Evolutionary conservation across 2,888 invertebrate species (phyloP).

Genomic region (Pristionchus arcanus): DNA sequence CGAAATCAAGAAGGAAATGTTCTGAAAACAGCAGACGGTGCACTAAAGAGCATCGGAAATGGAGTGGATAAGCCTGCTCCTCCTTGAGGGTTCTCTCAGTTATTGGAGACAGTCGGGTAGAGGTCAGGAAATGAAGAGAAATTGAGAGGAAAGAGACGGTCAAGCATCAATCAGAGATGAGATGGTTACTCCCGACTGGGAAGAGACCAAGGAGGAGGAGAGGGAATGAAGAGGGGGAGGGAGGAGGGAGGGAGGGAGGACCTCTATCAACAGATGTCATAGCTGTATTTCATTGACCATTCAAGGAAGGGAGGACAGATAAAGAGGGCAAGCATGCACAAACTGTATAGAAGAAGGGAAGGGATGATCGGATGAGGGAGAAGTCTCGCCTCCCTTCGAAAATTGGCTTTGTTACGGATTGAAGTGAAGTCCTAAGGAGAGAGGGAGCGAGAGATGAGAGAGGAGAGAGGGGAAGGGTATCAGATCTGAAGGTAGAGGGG

Average conservation of each 20-base stretch:
- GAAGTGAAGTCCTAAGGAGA: slow-evolving; percentile 42
- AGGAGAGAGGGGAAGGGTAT: slow-evolving; percentile 17
- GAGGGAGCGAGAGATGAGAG: not conserved
- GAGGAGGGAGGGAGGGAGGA: not conserved
- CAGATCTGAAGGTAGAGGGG: slow-evolving; percentile 7
- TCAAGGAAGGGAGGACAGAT: not conserved
- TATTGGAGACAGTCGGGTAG: slow-evolving; percentile 50
- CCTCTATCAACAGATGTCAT: slow-evolving; percentile 55
- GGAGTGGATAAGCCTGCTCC: slow-evolving; percentile 32
- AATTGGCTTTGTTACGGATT: slow-evolving; percentile 54
- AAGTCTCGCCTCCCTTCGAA: not conserved
- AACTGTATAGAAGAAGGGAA: slow-evolving; percentile 45
- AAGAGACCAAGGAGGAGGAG: not conserved
- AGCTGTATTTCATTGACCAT: slow-evolving; percentile 55
- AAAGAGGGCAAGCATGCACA: slow-evolving; percentile 39
- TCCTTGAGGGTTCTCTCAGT: not conserved
- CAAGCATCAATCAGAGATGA: slow-evolving; percentile 56
- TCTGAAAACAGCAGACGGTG: not conserved
- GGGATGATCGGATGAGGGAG: slow-evolving; percentile 36
- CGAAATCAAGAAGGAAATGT: not conserved
- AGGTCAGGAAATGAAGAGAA: slow-evolving; percentile 42
- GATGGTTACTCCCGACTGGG: slow-evolving; percentile 16
- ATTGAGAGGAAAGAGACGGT: slow-evolving; percentile 40
- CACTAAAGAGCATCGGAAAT: not conserved
- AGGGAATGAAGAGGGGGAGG: slow-evolving; percentile 1